phyloP scores from a whole-genome alignment of 2,113 vertebrate genomes.

The Serinus canaria region DNA sequence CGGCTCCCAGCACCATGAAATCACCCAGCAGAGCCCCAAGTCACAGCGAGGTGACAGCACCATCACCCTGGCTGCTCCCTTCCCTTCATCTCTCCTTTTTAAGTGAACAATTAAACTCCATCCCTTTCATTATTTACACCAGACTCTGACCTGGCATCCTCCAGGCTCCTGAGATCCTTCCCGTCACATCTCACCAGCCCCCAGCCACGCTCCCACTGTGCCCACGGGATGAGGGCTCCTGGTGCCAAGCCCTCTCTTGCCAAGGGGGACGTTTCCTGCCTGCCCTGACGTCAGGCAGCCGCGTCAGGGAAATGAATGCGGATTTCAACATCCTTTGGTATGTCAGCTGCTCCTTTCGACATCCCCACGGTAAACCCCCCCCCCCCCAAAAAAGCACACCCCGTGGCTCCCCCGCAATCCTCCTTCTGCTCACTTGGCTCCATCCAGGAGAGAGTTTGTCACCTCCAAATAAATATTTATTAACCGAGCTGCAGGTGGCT shows the following conservation, averaged over 20 bases:
- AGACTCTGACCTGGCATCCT: neutral
- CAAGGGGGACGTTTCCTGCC: neutral
- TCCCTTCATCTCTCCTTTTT: neutral
- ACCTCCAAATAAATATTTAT: constrained; percentile 57
- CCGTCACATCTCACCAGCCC: neutral
- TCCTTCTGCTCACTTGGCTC: constrained; percentile 26
- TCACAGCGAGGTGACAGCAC: rapidly evolving
- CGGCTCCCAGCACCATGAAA: rapidly evolving
- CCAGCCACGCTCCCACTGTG: neutral
- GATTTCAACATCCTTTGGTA: constrained; percentile 21
- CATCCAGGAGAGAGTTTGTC: neutral
- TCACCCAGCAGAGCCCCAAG: neutral
- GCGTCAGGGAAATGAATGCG: neutral
- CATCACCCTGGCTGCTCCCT: neutral
- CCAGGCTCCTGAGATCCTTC: neutral
- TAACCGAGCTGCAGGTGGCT: constrained; percentile 41
- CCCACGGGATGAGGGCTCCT: neutral
- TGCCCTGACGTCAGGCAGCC: neutral
- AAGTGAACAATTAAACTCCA: neutral
- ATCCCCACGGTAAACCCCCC: neutral
- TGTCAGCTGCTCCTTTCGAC: constrained; percentile 47
- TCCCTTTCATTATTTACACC: neutral
- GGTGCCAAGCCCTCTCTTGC: neutral
- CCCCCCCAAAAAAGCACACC: neutral
- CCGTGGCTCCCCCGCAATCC: neutral